These are phyloP conservation scores for Pinna nobilis DNA, from an alignment of 1,140 invertebrate genomes.

Conservation along the genomic window DNA sequence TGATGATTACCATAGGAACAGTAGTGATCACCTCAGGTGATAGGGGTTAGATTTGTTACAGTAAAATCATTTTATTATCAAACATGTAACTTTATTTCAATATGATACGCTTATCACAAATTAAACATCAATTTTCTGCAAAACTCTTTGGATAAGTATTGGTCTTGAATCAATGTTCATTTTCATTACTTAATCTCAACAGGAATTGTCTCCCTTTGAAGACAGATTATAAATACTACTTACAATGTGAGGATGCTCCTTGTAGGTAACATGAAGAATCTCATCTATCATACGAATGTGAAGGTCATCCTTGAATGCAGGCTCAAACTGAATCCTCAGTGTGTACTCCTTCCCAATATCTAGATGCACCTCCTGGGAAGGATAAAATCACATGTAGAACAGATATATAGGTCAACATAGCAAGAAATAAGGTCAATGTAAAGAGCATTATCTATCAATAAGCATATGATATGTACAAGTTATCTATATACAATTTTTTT, in stretches of 20 bases:
- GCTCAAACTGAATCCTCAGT: slow-evolving; percentile 71
- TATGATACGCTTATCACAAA: too few species aligned
- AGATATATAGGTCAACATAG: background rate
- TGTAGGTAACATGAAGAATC: slow-evolving; percentile 68
- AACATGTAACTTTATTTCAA: too few species aligned
- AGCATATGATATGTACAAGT: too few species aligned
- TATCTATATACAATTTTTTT: too few species aligned
- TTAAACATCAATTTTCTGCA: too few species aligned
- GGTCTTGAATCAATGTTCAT: too few species aligned
- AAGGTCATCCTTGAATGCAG: slow-evolving; percentile 70
- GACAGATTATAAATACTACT: slow-evolving; percentile 33
- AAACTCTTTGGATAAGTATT: too few species aligned
- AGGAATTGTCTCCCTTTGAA: background rate
- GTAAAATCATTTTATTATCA: too few species aligned
- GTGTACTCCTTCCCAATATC: slow-evolving; percentile 59
- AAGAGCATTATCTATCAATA: background rate
- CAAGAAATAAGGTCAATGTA: background rate
- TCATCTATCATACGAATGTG: slow-evolving; percentile 72
- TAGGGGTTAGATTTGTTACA: too few species aligned
- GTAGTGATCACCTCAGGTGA: too few species aligned
- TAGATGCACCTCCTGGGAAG: slow-evolving; percentile 63
- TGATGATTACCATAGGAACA: too few species aligned
- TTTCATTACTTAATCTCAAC: too few species aligned
- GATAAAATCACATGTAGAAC: slow-evolving; percentile 10
- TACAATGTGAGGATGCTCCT: slow-evolving; percentile 74